Percentiles rank a stretch among this genome's conserved stretches.
Evolutionary conservation across 2,888 invertebrate species (phyloP).

Genomic region (Troglohyphantes excavatus): DNA sequence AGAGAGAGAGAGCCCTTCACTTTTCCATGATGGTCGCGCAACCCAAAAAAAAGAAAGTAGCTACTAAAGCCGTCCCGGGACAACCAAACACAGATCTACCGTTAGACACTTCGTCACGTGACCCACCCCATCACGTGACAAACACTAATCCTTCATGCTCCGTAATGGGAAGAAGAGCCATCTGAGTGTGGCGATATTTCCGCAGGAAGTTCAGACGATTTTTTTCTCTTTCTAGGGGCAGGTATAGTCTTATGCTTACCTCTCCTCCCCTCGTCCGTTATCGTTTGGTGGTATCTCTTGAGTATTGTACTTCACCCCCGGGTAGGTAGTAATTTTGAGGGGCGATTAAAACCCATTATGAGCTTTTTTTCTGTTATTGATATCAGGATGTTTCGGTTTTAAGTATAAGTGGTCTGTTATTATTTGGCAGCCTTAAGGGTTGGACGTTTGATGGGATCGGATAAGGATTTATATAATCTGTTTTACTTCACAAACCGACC

Average conservation of each 20-base stretch:
- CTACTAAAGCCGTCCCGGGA: too few species aligned
- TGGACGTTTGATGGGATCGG: neutral
- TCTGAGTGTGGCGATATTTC: slow-evolving; percentile 74
- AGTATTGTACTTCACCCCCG: slow-evolving; percentile 11
- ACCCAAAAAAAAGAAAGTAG: too few species aligned
- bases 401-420: neutral
- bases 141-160: slow-evolving; percentile 57
- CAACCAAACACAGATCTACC: neutral
- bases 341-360: slow-evolving; percentile 49
- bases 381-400: slow-evolving; percentile 16
- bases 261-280: neutral
- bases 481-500: too few species aligned
- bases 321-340: slow-evolving; percentile 36
- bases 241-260: neutral
- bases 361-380: slow-evolving; percentile 28
- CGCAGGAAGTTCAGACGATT: slow-evolving; percentile 64
- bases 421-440: neutral
- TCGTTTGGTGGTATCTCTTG: slow-evolving; percentile 28
- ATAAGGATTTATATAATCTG: neutral
- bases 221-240: slow-evolving; percentile 4
- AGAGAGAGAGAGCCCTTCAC: too few species aligned
- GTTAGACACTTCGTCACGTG: neutral
- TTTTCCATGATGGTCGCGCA: too few species aligned
- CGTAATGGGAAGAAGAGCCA: slow-evolving; percentile 54
- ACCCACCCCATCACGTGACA: slow-evolving; percentile 65